Conservation (phyloP, 2,888 invertebrate species). For the Ecdyonurus torrentis region DNA sequence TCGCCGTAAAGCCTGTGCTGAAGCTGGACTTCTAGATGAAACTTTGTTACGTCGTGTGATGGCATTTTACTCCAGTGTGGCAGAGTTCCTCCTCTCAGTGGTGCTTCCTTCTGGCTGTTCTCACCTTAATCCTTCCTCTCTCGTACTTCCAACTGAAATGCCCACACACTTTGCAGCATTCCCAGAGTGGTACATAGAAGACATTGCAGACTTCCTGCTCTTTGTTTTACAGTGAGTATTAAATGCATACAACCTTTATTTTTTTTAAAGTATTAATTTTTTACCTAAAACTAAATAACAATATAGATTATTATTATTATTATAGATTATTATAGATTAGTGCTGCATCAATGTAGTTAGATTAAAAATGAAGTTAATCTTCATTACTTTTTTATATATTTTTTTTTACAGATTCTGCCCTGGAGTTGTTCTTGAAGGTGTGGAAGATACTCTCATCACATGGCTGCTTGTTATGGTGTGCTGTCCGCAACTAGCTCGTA, state of each 20-base stretch:
- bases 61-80: constrained; percentile 73
- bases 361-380: too few relatives aligned
- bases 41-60: constrained; percentile 64
- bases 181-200: constrained; percentile 96
- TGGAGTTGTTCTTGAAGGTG: constrained; percentile 51
- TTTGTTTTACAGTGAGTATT: constrained; percentile 77
- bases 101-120: neutral
- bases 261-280: neutral
- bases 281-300: too few relatives aligned
- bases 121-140: neutral
- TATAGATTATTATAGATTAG: too few relatives aligned
- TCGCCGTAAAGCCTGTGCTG: constrained; percentile 82
- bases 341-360: too few relatives aligned
- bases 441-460: constrained; percentile 68
- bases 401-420: constrained; percentile 49
- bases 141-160: constrained; percentile 39
- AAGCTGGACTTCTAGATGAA: constrained; percentile 75
- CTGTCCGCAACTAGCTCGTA: constrained; percentile 77
- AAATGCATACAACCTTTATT: neutral
- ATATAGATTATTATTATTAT: too few relatives aligned
- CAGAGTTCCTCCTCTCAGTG: constrained; percentile 38
- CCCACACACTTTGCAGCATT: constrained; percentile 70
- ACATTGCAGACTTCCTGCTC: constrained; percentile 88
- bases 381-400: constrained; percentile 7
- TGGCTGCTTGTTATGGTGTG: constrained; percentile 84